phyloP scores from a whole-genome alignment of 2,113 vertebrate genomes.

The Xyliphius kryptos region DNA sequence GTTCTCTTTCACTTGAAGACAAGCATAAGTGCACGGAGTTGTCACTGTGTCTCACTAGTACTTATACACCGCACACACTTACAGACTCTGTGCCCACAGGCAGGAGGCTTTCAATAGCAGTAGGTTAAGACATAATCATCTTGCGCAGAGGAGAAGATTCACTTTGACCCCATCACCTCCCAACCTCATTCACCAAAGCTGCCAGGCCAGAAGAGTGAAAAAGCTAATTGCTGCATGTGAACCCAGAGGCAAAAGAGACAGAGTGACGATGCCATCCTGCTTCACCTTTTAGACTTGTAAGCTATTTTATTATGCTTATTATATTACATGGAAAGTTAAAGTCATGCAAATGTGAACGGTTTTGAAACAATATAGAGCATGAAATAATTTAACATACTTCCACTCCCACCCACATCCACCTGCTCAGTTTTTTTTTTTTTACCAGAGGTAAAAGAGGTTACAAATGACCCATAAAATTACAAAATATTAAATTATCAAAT shows the following conservation, averaged over 20 bases:
- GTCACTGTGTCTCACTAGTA: slow-evolving; percentile 43
- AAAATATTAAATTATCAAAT: too few relatives aligned
- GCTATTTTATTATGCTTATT: slow-evolving; percentile 12
- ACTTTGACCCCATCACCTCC: slow-evolving; percentile 65
- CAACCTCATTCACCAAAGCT: slow-evolving; percentile 52
- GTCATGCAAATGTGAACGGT: slow-evolving; percentile 12
- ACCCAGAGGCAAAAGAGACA: slow-evolving; percentile 50
- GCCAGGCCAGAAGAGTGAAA: slow-evolving; percentile 34
- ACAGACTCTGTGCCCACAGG: slow-evolving; percentile 55
- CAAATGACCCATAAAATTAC: too few relatives aligned
- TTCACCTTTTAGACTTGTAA: slow-evolving; percentile 35
- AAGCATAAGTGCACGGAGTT: slow-evolving; percentile 31
- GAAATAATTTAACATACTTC: not conserved
- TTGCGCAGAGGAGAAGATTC: slow-evolving; percentile 62
- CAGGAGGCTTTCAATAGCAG: slow-evolving; percentile 60
- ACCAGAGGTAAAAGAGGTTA: too few relatives aligned
- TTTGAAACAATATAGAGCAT: slow-evolving; percentile 13
- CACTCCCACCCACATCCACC: not conserved
- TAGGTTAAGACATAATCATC: slow-evolving; percentile 71
- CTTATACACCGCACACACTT: slow-evolving; percentile 36
- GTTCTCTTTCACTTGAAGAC: slow-evolving; percentile 28
- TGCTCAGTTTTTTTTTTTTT: too few relatives aligned
- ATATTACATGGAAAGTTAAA: slow-evolving; percentile 11
- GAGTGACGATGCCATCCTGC: slow-evolving; percentile 25
- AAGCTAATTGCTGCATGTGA: slow-evolving; percentile 48